Conservation (phyloP, 2,888 invertebrate genomes). For the Acleris literana region DNA sequence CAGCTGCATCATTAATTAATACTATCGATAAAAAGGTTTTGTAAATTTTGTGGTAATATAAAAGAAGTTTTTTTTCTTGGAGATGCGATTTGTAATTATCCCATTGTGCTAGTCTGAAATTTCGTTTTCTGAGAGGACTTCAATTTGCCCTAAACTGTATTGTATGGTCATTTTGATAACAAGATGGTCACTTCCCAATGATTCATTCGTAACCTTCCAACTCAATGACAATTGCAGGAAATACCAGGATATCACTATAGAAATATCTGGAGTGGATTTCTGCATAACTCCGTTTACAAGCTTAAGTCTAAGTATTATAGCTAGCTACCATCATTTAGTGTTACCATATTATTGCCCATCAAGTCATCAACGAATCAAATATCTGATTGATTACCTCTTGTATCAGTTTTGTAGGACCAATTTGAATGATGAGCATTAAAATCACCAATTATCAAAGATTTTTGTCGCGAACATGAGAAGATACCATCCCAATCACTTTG, state of each 20-base stretch:
- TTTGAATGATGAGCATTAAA: constrained; percentile 40
- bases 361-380: too few species aligned
- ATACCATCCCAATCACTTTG: constrained; percentile 33
- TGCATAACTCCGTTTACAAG: constrained; percentile 33
- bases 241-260: constrained; percentile 37
- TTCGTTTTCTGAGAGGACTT: constrained; percentile 4
- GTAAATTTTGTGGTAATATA: too few species aligned
- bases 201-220: constrained; percentile 38
- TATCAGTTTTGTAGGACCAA: constrained; percentile 40
- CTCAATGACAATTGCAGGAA: constrained; percentile 33
- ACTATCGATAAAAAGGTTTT: too few species aligned
- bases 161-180: constrained; percentile 29
- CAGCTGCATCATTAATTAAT: too few species aligned
- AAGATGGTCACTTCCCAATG: constrained; percentile 39
- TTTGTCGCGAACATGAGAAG: constrained; percentile 8
- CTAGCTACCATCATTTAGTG: constrained; percentile 38
- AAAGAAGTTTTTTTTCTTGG: too few species aligned
- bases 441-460: constrained; percentile 35
- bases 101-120: constrained; percentile 1
- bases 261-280: constrained; percentile 39
- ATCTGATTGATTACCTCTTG: constrained; percentile 37
- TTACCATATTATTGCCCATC: constrained; percentile 36
- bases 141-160: background rate
- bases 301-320: constrained; percentile 38
- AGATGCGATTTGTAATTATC: too few species aligned